Percentiles rank a stretch among this genome's conserved stretches.
Evolutionary conservation across 2,888 invertebrate species (phyloP).

Genomic region (Tricholauxania praeusta): DNA sequence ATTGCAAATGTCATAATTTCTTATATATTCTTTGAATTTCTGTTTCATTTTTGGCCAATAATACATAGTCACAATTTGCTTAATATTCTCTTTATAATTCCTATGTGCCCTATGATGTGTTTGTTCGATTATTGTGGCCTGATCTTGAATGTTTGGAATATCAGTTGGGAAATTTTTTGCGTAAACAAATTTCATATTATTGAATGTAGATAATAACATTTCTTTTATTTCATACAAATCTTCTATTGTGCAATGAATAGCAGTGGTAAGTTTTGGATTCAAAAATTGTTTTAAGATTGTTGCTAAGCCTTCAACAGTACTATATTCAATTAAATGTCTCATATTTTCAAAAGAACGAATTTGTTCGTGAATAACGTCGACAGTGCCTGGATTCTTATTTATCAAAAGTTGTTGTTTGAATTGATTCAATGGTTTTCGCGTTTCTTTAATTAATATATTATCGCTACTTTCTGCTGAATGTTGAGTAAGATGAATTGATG

Average conservation of each 20-base stretch:
- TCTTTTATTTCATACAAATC: slow-evolving; percentile 6
- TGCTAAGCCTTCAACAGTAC: not conserved
- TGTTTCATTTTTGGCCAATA: slow-evolving; percentile 37
- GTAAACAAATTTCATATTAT: slow-evolving; percentile 29
- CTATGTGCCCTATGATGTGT: slow-evolving; percentile 24
- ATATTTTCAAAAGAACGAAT: not conserved
- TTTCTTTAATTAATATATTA: slow-evolving; percentile 27
- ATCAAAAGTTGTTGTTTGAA: slow-evolving; percentile 42
- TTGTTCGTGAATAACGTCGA: slow-evolving; percentile 4
- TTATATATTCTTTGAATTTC: slow-evolving; percentile 32
- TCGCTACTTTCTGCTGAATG: slow-evolving; percentile 40
- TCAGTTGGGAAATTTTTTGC: slow-evolving; percentile 20
- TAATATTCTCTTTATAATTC: slow-evolving; percentile 34
- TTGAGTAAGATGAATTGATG: not conserved
- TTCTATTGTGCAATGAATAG: slow-evolving; percentile 9
- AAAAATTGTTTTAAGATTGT: slow-evolving; percentile 1
- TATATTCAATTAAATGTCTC: slow-evolving; percentile 9
- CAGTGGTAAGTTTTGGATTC: not conserved
- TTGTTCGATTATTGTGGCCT: slow-evolving; percentile 12
- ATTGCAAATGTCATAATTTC: slow-evolving; percentile 39
- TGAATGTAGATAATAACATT: not conserved
- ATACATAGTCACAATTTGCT: slow-evolving; percentile 28
- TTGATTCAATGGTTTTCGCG: slow-evolving; percentile 36
- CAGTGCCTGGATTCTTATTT: slow-evolving; percentile 1
- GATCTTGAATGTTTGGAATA: slow-evolving; percentile 19